Conservation (phyloP, 1,140 invertebrate species). For the Penaeus vannamei region DNA sequence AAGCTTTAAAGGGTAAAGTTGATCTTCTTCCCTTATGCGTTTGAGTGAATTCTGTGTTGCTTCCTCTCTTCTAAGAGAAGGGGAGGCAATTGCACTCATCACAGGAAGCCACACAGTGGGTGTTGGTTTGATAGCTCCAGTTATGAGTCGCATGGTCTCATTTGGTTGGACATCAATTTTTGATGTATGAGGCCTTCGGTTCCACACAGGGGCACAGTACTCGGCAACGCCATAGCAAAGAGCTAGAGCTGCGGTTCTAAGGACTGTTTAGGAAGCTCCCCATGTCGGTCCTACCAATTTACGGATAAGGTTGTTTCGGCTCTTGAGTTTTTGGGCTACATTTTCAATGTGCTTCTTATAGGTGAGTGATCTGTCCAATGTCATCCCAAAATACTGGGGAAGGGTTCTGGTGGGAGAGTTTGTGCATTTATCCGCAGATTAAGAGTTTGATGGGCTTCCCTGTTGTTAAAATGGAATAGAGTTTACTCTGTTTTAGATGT, state of each 20-base stretch:
- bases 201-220: conserved; percentile 4
- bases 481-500: no score
- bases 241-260: neutral
- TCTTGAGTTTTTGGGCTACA: neutral
- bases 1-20: neutral
- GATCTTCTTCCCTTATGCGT: neutral
- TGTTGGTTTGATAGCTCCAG: neutral
- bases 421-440: no score
- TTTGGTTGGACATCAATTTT: conserved; percentile 5
- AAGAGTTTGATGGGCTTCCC: no score
- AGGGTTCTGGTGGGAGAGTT: no score
- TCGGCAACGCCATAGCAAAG: neutral
- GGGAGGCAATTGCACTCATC: neutral
- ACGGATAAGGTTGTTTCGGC: neutral
- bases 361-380: neutral
- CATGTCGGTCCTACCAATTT: neutral
- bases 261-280: neutral
- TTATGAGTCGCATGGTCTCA: neutral
- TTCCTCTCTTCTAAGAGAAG: neutral
- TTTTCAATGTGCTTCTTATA: neutral
- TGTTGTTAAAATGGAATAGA: no score
- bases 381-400: no score
- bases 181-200: neutral
- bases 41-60: neutral
- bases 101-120: neutral